Base-by-base conservation (phyloP, 2,797 vertebrate genomes). In the Acestrorhynchus altus region DNA sequence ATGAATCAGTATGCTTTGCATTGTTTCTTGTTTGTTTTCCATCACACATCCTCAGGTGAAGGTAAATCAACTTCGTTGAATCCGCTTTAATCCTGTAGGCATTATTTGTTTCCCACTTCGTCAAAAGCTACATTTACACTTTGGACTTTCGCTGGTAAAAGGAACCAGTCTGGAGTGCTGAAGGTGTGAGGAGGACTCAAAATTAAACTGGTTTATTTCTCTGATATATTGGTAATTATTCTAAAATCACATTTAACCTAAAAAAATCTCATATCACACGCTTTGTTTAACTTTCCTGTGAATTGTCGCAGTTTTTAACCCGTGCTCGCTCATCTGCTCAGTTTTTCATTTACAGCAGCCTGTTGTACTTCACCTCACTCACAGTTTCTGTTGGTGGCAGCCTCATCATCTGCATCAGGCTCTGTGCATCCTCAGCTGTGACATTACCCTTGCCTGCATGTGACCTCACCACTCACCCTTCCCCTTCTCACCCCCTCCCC, bases 341-440 rank as follows among this genome's bases (percentile, higher is more conserved):
- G 15, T 42, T 42, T 47, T 8, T 52, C 64, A 8, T 68, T 57
- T 59, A 9, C 26, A 68, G 39, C 40, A 46, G 8, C 22, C 8
- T 49, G 4, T 46, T 18, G 4, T n/a, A 16, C n/a, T 8, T 16
- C 16, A 16, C 67, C 10, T 5, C 1, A 31, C 8, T 56, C 31
- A 60, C n/a, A 11, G 64, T 72, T 65, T 61, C 15, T 18, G 39
- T 49, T 65, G 26, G 4, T 24, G 26, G 10, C n/a, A 24, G 42
- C 8, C 60, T 22, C 91, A 90, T 89, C 83, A 88, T 86, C 22
- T 68, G 69, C 81, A 75, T 77, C 13, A 49, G 76, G 56, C 51
- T 72, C 56, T 16, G 52, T 46, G 44, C 72, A 71, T 64, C 54
- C 46, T 66, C 46, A 35, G 16, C 40, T 47, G 74, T 60, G 56